Evolutionary conservation across 2,113 vertebrate species (phyloP).

Genomic region (Pionites leucogaster): DNA sequence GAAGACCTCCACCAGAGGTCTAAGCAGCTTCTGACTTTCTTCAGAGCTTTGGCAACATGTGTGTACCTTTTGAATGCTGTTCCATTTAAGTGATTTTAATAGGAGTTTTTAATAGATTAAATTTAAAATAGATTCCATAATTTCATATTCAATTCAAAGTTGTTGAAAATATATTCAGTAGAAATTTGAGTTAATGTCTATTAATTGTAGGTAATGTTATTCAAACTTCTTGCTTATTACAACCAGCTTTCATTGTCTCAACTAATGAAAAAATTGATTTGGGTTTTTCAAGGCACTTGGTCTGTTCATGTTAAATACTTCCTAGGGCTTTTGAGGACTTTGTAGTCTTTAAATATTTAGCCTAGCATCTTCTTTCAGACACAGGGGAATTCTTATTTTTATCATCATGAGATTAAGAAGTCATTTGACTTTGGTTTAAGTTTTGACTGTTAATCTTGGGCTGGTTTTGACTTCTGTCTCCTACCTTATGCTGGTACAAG

Average conservation of each 20-base stretch:
- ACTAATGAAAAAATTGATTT: neutral
- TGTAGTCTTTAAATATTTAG: neutral
- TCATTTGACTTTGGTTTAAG: neutral
- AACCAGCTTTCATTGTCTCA: neutral
- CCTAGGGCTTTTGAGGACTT: neutral
- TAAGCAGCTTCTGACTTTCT: slow-evolving; percentile 14
- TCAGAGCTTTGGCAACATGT: neutral
- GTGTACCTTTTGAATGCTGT: neutral
- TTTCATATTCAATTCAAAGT: neutral
- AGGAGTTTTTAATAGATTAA: neutral
- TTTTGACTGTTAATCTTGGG: neutral
- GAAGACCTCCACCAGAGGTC: slow-evolving; percentile 19
- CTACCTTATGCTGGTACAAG: neutral
- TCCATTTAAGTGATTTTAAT: neutral
- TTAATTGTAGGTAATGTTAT: neutral
- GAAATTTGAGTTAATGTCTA: neutral
- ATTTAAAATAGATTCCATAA: neutral
- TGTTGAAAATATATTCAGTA: neutral
- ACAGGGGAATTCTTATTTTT: neutral
- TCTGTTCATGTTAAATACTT: neutral
- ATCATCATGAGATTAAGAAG: neutral
- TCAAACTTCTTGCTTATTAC: neutral
- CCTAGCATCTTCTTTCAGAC: neutral
- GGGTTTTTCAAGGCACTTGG: neutral
- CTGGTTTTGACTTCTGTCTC: neutral